Percentiles rank a stretch among this genome's conserved stretches.
Conservation (phyloP, 2,797 vertebrate species). For the Anguilla marmorata region DNA sequence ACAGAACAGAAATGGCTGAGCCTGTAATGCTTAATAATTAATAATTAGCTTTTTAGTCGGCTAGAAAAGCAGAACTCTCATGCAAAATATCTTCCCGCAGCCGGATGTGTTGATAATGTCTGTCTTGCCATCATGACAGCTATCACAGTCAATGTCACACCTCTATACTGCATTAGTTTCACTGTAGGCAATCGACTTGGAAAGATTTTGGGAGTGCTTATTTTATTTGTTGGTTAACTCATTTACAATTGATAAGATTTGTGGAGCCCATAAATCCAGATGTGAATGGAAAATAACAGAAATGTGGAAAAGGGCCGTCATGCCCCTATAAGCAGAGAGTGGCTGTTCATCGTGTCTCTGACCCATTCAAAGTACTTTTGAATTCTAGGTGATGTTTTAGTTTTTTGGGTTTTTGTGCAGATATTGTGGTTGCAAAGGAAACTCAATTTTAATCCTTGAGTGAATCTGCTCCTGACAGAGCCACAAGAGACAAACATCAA, state of each 20-base stretch:
- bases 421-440: not conserved
- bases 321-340: too few species aligned
- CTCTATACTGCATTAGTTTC: not conserved
- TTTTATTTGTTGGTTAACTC: too few species aligned
- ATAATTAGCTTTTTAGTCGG: conserved; percentile 1
- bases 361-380: not conserved
- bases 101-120: not conserved
- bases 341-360: too few species aligned
- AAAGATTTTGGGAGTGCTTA: too few species aligned
- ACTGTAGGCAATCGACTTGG: too few species aligned
- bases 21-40: not conserved
- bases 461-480: not conserved
- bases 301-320: too few species aligned
- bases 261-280: too few species aligned
- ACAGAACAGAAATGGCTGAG: not conserved
- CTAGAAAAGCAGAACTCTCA: not conserved
- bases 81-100: not conserved
- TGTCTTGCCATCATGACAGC: not conserved
- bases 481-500: not conserved
- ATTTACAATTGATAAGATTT: too few species aligned
- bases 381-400: not conserved
- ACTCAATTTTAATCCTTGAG: not conserved
- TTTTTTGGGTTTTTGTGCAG: not conserved
- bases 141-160: not conserved
- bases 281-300: too few species aligned